Percentiles rank a stretch among this genome's conserved stretches.
Evolutionary conservation across 2,113 vertebrate genomes (phyloP).

Genomic region (Gallinago media): DNA sequence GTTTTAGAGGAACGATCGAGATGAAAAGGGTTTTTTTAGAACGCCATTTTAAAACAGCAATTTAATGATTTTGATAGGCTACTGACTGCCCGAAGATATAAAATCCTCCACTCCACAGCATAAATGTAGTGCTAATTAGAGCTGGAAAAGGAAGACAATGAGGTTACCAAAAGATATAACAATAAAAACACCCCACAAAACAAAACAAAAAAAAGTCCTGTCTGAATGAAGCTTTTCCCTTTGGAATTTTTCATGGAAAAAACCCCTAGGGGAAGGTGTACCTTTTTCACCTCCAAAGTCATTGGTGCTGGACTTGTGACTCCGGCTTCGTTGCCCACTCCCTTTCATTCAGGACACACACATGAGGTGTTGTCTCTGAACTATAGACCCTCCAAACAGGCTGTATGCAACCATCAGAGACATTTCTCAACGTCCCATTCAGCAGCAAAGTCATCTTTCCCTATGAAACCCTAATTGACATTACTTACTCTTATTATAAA

Average conservation of each 20-base stretch:
- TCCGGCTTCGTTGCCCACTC: not conserved
- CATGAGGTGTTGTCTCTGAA: not conserved
- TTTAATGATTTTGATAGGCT: constrained; percentile 26
- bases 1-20: not conserved
- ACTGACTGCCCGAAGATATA: not conserved
- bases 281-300: not conserved
- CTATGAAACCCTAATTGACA: not conserved
- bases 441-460: not conserved
- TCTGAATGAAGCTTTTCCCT: not conserved
- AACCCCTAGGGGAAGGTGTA: accelerated
- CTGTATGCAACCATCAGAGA: not conserved
- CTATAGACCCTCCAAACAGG: not conserved
- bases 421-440: not conserved
- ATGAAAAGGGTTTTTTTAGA: not conserved
- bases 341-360: accelerated
- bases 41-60: not conserved
- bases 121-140: not conserved
- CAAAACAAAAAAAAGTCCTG: not conserved
- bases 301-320: not conserved
- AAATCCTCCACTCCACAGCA: not conserved
- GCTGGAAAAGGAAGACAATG: not conserved
- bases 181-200: not conserved
- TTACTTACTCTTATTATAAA: not conserved
- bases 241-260: not conserved
- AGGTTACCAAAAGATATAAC: not conserved